Conservation (phyloP, 2,797 vertebrate genomes). For the Diglossa cyanea region DNA sequence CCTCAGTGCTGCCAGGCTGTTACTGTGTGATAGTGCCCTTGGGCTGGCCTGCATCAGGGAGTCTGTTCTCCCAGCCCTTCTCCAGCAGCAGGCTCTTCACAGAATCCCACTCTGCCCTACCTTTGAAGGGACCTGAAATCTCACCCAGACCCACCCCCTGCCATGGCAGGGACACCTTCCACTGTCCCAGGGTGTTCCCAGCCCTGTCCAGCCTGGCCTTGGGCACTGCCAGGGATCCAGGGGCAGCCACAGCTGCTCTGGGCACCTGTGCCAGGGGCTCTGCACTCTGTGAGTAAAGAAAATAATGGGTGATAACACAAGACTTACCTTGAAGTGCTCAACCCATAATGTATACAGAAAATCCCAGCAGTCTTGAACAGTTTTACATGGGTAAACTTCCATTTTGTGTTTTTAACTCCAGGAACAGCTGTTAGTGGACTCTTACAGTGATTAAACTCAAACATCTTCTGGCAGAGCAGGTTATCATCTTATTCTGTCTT, state of each 20-base stretch:
- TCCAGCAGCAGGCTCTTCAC: not conserved
- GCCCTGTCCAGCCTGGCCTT: accelerated
- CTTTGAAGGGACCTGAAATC: not conserved
- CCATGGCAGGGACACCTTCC: not conserved
- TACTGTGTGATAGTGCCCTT: not conserved
- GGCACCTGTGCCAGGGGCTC: not conserved
- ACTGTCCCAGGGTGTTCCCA: accelerated
- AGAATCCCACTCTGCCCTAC: too few species aligned
- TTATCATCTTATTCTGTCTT: not conserved
- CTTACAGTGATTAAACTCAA: not conserved
- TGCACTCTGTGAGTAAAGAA: not conserved
- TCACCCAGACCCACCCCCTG: accelerated
- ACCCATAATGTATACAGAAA: accelerated
- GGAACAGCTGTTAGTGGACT: not conserved
- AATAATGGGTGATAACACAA: not conserved
- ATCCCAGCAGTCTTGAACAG: not conserved
- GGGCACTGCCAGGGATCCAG: not conserved
- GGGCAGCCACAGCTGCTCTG: not conserved
- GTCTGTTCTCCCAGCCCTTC: not conserved
- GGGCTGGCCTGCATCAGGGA: not conserved
- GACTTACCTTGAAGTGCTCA: not conserved
- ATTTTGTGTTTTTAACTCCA: not conserved
- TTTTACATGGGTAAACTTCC: not conserved
- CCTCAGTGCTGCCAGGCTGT: slow-evolving; percentile 45
- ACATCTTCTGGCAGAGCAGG: not conserved